phyloP scores from a whole-genome alignment of 1,140 invertebrate species.

The Bombus turneri region DNA sequence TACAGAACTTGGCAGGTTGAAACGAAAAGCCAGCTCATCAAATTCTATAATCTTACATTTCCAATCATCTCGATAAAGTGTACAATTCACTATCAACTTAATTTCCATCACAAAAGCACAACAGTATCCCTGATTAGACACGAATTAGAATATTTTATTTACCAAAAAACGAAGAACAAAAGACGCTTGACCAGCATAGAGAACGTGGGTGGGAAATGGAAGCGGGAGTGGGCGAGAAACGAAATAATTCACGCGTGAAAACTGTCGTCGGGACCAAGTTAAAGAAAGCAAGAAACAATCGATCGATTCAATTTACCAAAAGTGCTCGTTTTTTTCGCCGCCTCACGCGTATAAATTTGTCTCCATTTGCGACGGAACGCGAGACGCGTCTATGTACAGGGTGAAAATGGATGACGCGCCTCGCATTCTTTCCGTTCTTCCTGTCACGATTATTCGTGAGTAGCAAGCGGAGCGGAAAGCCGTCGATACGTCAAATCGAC shows the following conservation, averaged over 20 bases:
- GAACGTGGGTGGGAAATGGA: no score
- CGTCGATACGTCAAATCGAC: conserved; percentile 65
- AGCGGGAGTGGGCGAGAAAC: not conserved
- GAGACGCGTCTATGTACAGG: not conserved
- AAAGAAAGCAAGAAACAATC: conserved; percentile 21
- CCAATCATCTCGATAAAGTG: not conserved
- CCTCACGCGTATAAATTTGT: conserved; percentile 43
- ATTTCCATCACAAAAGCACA: not conserved
- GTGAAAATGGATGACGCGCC: conserved; percentile 28
- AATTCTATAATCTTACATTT: not conserved
- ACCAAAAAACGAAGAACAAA: not conserved
- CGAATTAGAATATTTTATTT: not conserved
- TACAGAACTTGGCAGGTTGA: no score
- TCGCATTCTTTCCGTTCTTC: conserved; percentile 43
- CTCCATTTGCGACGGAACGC: conserved; percentile 42
- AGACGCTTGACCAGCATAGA: not conserved
- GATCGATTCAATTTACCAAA: conserved; percentile 51
- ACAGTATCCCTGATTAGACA: not conserved
- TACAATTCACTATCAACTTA: not conserved
- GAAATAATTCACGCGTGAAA: conserved; percentile 37
- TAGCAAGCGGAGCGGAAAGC: conserved; percentile 49
- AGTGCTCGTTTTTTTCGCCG: not conserved
- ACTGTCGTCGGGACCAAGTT: not conserved
- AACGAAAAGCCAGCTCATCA: no score
- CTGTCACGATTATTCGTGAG: conserved; percentile 56